These are phyloP conservation scores for Lutraria rhynchaena DNA, from an alignment of 1,140 invertebrate species.

Conservation along the genomic window DNA sequence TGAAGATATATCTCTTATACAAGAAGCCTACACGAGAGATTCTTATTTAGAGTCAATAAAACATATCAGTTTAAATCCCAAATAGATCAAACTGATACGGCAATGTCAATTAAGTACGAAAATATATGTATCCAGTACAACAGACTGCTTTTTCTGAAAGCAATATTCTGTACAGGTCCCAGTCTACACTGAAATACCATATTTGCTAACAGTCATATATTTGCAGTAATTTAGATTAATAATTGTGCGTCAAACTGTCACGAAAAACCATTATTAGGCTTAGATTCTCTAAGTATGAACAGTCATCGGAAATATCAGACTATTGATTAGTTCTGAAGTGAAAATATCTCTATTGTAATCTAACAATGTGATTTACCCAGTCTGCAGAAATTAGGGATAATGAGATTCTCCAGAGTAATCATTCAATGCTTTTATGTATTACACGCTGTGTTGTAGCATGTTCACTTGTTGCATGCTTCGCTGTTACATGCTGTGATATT, in stretches of 20 bases:
- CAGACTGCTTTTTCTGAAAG: too few species aligned
- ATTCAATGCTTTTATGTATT: conserved; percentile 28
- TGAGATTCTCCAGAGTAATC: conserved; percentile 49
- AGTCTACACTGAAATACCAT: too few species aligned
- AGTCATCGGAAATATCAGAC: conserved; percentile 32
- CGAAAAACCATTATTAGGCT: conserved; percentile 29
- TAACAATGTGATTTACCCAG: conserved; percentile 57
- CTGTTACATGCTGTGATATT: neutral
- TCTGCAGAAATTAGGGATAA: conserved; percentile 43
- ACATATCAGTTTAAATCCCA: too few species aligned
- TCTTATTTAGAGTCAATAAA: too few species aligned
- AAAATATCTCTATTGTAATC: conserved; percentile 49
- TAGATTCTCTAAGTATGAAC: conserved; percentile 26
- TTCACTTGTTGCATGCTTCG: neutral
- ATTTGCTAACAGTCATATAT: conserved; percentile 15
- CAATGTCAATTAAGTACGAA: too few species aligned
- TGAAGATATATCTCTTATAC: too few species aligned
- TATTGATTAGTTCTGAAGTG: conserved; percentile 30
- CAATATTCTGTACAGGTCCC: too few species aligned
- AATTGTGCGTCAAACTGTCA: conserved; percentile 29
- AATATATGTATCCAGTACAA: too few species aligned
- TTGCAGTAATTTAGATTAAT: conserved; percentile 43
- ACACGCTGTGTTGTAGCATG: too few species aligned
- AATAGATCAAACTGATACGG: too few species aligned
- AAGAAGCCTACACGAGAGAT: too few species aligned